A percentile compares a stretch with the other conserved stretches of the same genome.
Conservation (phyloP, 2,797 vertebrate genomes). For the Gastrophryne carolinensis region DNA sequence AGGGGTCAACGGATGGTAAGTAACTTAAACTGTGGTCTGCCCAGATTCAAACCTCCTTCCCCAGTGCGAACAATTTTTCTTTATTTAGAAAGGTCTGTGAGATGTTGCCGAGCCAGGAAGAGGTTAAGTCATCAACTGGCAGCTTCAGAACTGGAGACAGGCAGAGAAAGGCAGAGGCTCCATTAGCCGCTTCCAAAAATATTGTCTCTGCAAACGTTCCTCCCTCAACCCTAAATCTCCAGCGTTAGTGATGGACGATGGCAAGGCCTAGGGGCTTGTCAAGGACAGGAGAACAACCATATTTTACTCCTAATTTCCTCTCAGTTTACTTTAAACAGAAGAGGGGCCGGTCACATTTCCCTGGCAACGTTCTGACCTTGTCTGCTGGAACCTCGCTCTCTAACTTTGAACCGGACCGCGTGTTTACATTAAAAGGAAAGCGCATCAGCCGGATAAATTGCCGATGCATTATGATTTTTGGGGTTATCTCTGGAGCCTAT, state of each 20-base stretch:
- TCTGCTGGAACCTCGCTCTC: constrained; percentile 63
- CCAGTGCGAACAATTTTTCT: no score
- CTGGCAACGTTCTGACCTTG: constrained; percentile 64
- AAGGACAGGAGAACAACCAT: constrained; percentile 66
- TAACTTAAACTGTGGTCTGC: no score
- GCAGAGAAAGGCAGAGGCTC: constrained; percentile 56
- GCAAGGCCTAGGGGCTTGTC: constrained; percentile 42
- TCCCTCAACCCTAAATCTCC: constrained; percentile 65
- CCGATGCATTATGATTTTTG: not conserved
- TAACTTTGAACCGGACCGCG: constrained; percentile 62
- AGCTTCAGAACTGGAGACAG: constrained; percentile 35
- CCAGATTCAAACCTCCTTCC: no score
- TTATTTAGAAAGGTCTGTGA: not conserved
- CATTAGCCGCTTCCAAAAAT: constrained; percentile 52
- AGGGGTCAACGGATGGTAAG: no score
- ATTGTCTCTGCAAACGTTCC: constrained; percentile 51
- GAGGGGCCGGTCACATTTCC: constrained; percentile 39
- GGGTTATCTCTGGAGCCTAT: not conserved
- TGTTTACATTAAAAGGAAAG: constrained; percentile 63
- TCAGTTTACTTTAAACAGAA: constrained; percentile 61
- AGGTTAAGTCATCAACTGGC: constrained; percentile 26
- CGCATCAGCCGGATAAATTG: not conserved
- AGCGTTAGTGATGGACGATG: constrained; percentile 51
- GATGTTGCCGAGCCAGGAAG: not conserved
- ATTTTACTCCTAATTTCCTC: constrained; percentile 64